phyloP scores from a whole-genome alignment of 2,888 invertebrate species.

The Drosophila mettleri region DNA sequence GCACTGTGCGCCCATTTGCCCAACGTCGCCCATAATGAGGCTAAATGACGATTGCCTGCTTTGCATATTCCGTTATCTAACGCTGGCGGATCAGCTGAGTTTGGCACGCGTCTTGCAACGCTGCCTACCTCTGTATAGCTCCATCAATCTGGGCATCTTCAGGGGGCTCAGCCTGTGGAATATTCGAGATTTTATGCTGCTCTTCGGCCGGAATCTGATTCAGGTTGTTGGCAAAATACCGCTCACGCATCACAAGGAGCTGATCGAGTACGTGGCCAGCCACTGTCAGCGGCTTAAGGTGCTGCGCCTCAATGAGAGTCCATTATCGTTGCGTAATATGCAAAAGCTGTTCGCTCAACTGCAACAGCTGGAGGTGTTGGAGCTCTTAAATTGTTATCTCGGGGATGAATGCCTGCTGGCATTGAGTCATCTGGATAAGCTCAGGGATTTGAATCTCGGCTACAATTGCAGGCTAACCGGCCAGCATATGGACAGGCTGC shows the following conservation, averaged over 20 bases:
- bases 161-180: slow-evolving; percentile 2
- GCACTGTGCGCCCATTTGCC: not conserved
- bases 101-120: slow-evolving; percentile 2
- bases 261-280: slow-evolving; percentile 1
- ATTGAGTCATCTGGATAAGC: not conserved
- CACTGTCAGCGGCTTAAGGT: not conserved
- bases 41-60: slow-evolving; percentile 17
- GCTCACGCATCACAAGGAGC: not conserved
- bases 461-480: slow-evolving; percentile 11
- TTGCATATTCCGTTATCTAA: slow-evolving; percentile 8
- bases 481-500: slow-evolving; percentile 1
- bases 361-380: slow-evolving; percentile 4
- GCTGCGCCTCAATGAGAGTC: slow-evolving; percentile 1
- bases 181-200: slow-evolving; percentile 2
- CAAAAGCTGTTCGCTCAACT: not conserved
- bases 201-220: not conserved
- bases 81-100: slow-evolving; percentile 3
- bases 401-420: not conserved
- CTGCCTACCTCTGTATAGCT: slow-evolving; percentile 7
- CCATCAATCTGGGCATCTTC: slow-evolving; percentile 8
- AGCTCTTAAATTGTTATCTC: slow-evolving; percentile 6
- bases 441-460: slow-evolving; percentile 2
- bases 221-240: slow-evolving; percentile 10
- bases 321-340: slow-evolving; percentile 7
- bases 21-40: slow-evolving; percentile 3